Evolutionary conservation across 2,113 vertebrate genomes (phyloP).

Genomic region (Erinaceus europaeus): DNA sequence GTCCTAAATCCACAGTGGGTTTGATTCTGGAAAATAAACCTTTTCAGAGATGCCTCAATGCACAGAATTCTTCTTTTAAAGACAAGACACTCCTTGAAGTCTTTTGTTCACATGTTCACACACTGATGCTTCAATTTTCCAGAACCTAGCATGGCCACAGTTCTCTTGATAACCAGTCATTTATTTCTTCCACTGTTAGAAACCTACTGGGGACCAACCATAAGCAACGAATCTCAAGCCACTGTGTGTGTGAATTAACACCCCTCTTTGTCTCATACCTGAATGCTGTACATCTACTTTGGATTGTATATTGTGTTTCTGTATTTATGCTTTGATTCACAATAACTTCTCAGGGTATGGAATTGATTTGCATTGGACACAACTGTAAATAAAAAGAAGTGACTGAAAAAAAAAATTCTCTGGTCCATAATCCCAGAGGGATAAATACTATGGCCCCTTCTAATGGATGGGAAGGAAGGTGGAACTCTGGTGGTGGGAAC

Average conservation of each 20-base stretch:
- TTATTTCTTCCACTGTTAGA: slow-evolving; percentile 30
- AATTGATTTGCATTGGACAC: slow-evolving; percentile 82
- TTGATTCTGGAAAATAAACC: slow-evolving; percentile 67
- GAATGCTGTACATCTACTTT: slow-evolving; percentile 80
- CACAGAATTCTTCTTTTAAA: slow-evolving; percentile 71
- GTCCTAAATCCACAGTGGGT: slow-evolving; percentile 67
- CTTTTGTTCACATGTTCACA: slow-evolving; percentile 70
- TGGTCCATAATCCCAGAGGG: too few species aligned
- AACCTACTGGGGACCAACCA: slow-evolving; percentile 45
- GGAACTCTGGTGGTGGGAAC: too few species aligned
- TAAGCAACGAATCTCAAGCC: slow-evolving; percentile 66
- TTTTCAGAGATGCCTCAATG: slow-evolving; percentile 63
- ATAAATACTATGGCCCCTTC: too few species aligned
- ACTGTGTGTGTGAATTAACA: slow-evolving; percentile 77
- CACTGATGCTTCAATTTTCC: slow-evolving; percentile 70
- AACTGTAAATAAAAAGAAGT: slow-evolving; percentile 83
- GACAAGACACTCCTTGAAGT: slow-evolving; percentile 40
- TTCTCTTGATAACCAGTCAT: slow-evolving; percentile 42
- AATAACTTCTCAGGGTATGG: slow-evolving; percentile 78
- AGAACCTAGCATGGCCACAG: slow-evolving; percentile 48
- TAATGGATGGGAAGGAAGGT: too few species aligned
- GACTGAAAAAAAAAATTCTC: too few species aligned
- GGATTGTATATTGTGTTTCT: slow-evolving; percentile 85
- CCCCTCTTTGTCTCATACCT: slow-evolving; percentile 73
- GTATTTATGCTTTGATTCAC: slow-evolving; percentile 85